Evolutionary conservation across 2,888 invertebrate genomes (phyloP), one percentile per base, ranked within the genome.

Genomic region (Hofmannophila pseudospretella): DNA sequence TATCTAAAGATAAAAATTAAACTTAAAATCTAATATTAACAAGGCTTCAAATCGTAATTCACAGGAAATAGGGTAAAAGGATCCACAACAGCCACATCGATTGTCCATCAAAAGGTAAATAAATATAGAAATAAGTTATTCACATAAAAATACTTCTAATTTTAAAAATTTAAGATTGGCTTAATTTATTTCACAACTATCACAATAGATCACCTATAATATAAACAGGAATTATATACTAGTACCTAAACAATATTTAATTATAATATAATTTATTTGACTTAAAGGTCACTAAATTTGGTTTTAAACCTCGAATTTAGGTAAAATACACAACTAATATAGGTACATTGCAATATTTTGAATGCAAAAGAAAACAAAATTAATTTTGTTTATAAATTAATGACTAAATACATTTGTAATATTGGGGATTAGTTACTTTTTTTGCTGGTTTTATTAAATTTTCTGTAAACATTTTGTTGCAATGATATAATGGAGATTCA

Each of bases 21-120:
- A 38, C 29, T 48, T 54, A 51, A 46, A n/a, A 44, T 47, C 44
- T 56, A 54, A 48, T 41, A 38, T 34, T 48, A 51, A 50, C 51
- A 57, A 43, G 51, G 56, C 47, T 49, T 53, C 44, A 38, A 41
- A 39, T 44, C 40, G 48, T 42, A 44, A 35, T 48, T 29, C 47
- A 41, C 28, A 41, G 41, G 32, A 36, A 39, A 43, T 34, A 38
- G 23, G 19, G 29, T 31, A 30, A 30, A 23, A 23, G 23, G 23
- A 22, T 12, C n/a, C 14, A 27, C 7, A 12, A 4, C 10, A 11
- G 11, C 13, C n/a, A 14, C 19, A 5, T 25, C 9, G 10, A 32
- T 28, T 14, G 14, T 13, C 28, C 38, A 38, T 25, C 38, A 25
- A 38, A 34, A 41, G 3, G 9, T 26, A 41, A 44, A 38, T 41